Conservation (phyloP, 1,140 invertebrate species). For the Drosophila saltans region DNA sequence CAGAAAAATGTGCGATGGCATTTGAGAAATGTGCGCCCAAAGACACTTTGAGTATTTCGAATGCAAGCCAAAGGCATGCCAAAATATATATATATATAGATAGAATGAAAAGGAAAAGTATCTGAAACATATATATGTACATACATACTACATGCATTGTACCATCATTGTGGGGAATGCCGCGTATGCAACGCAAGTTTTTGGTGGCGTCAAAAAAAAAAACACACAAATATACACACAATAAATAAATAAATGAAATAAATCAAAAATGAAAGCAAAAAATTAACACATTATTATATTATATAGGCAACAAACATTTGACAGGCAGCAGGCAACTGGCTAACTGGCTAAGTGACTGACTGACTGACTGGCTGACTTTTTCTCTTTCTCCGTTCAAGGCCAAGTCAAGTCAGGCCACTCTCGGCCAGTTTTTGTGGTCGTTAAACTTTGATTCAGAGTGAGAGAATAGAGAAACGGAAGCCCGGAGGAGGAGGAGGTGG, state of each 20-base stretch:
- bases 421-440: constrained; percentile 45
- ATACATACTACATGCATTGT: constrained; percentile 6
- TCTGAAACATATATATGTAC: constrained; percentile 35
- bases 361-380: constrained; percentile 37
- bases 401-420: constrained; percentile 27
- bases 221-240: background rate
- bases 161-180: constrained; percentile 59
- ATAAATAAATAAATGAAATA: constrained; percentile 61
- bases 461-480: background rate
- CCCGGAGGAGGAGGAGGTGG: background rate
- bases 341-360: no score
- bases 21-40: constrained; percentile 63
- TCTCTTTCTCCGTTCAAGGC: constrained; percentile 46
- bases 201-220: constrained; percentile 50
- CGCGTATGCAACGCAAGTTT: constrained; percentile 57
- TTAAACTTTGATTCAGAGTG: constrained; percentile 53
- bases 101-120: constrained; percentile 63
- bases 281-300: constrained; percentile 61
- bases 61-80: constrained; percentile 10
- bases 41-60: constrained; percentile 35
- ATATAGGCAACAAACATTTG: constrained; percentile 18
- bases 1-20: constrained; percentile 67
- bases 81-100: background rate
- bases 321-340: constrained; percentile 42
- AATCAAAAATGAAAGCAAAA: constrained; percentile 32